Conservation (phyloP, 2,888 invertebrate species). For the Patella pellucida region DNA sequence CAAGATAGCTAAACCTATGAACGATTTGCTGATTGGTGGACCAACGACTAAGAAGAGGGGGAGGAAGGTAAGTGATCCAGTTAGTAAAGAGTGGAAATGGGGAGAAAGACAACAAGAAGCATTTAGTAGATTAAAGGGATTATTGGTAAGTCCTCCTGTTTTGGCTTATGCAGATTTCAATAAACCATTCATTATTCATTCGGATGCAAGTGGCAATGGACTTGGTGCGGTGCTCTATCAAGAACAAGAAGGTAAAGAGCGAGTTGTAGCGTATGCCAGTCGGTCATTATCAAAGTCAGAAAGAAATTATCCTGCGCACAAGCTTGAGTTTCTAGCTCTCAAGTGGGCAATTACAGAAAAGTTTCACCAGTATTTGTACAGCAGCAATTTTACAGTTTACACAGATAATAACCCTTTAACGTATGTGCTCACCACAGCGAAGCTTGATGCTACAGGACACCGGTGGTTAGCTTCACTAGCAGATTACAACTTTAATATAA, state of each 20-base stretch:
- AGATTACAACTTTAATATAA: constrained; percentile 25
- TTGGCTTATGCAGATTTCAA: constrained; percentile 32
- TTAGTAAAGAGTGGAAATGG: constrained; percentile 28
- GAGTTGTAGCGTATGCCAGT: constrained; percentile 32
- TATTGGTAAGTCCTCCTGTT: constrained; percentile 25
- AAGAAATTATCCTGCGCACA: constrained; percentile 31
- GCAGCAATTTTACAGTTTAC: constrained; percentile 16
- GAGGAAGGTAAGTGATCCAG: constrained; percentile 14
- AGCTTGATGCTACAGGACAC: constrained; percentile 32
- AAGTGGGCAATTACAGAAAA: constrained; percentile 36
- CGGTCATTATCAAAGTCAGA: constrained; percentile 25
- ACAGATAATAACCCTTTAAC: constrained; percentile 37
- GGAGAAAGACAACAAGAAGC: constrained; percentile 19
- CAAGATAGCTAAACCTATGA: constrained; percentile 30
- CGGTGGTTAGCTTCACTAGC: constrained; percentile 32
- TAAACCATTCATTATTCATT: constrained; percentile 24
- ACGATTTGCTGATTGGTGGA: constrained; percentile 30
- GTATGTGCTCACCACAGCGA: constrained; percentile 29
- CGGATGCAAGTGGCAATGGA: constrained; percentile 27
- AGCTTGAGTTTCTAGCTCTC: constrained; percentile 28
- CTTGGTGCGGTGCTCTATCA: constrained; percentile 31
- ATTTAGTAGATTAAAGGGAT: neutral
- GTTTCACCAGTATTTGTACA: constrained; percentile 32
- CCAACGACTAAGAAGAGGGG: constrained; percentile 15
- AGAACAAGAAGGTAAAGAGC: constrained; percentile 22